phyloP scores from a whole-genome alignment of 2,797 vertebrate species.

The Columba guinea region DNA sequence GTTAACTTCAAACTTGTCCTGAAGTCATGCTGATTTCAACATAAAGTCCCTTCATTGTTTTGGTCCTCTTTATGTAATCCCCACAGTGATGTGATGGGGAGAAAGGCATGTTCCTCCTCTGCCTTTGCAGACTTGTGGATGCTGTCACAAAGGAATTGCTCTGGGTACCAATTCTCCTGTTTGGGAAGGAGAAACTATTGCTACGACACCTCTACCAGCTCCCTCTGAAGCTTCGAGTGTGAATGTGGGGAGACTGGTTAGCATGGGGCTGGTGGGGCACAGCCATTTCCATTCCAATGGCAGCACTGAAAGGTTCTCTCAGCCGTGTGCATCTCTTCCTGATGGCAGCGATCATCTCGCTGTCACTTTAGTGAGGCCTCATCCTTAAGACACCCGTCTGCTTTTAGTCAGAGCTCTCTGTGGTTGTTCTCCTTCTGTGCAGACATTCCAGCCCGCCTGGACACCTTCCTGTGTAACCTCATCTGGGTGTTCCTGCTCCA shows the following conservation, averaged over 20 bases:
- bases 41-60: not conserved
- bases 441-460: too few relatives aligned
- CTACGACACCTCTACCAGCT: not conserved
- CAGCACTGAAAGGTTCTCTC: rapidly evolving
- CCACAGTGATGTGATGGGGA: rapidly evolving
- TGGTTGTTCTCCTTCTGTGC: not conserved
- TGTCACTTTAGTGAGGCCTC: not conserved
- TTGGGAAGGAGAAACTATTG: not conserved
- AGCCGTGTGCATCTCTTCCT: rapidly evolving
- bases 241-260: not conserved
- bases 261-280: not conserved
- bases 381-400: not conserved
- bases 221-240: not conserved
- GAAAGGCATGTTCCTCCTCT: rapidly evolving
- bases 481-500: too few relatives aligned
- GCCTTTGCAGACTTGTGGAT: not conserved
- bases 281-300: not conserved
- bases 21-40: not conserved
- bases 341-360: not conserved
- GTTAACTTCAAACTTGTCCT: not conserved
- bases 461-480: too few relatives aligned
- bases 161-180: not conserved
- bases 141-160: not conserved
- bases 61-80: rapidly evolving
- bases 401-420: not conserved